A percentile compares a stretch with the other conserved stretches of the same genome.
Evolutionary conservation across 1,140 invertebrate species (phyloP).

Genomic region (Papilio machaon): DNA sequence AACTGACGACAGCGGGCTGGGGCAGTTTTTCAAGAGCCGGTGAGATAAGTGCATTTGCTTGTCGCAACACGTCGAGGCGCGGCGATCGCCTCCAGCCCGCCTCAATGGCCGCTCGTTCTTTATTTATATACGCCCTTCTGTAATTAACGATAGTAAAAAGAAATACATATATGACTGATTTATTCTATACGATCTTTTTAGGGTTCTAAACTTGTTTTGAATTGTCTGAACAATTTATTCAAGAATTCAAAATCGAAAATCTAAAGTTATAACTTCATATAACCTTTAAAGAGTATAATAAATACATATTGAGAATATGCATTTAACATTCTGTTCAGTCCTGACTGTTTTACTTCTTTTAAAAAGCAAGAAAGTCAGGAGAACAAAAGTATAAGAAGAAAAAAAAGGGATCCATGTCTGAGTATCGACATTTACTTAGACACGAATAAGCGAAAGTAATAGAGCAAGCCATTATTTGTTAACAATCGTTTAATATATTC

Average conservation of each 20-base stretch:
- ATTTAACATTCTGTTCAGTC: too few relatives aligned
- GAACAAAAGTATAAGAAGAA: too few relatives aligned
- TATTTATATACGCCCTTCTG: conserved; percentile 78
- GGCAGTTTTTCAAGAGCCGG: conserved; percentile 75
- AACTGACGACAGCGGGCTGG: conserved; percentile 67
- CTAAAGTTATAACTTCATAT: not conserved
- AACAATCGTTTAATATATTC: too few relatives aligned
- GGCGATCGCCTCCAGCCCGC: conserved; percentile 67
- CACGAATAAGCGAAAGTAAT: too few relatives aligned
- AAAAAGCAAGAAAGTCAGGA: too few relatives aligned
- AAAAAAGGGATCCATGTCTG: too few relatives aligned
- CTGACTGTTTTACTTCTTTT: too few relatives aligned
- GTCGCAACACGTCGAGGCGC: conserved; percentile 74
- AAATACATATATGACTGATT: conserved; percentile 75
- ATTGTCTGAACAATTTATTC: conserved; percentile 27
- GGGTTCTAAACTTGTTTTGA: conserved; percentile 31
- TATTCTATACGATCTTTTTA: conserved; percentile 63
- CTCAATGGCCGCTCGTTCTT: conserved; percentile 70
- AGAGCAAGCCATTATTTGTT: too few relatives aligned
- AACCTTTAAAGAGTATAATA: too few relatives aligned
- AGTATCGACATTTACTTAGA: too few relatives aligned
- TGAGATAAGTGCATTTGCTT: conserved; percentile 81
- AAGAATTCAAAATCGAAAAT: not conserved
- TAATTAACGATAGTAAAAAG: conserved; percentile 79
- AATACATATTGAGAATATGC: too few relatives aligned